These are phyloP conservation scores for Rhaphigaster nebulosa DNA, from an alignment of 2,888 invertebrate genomes.

Conservation along the genomic window DNA sequence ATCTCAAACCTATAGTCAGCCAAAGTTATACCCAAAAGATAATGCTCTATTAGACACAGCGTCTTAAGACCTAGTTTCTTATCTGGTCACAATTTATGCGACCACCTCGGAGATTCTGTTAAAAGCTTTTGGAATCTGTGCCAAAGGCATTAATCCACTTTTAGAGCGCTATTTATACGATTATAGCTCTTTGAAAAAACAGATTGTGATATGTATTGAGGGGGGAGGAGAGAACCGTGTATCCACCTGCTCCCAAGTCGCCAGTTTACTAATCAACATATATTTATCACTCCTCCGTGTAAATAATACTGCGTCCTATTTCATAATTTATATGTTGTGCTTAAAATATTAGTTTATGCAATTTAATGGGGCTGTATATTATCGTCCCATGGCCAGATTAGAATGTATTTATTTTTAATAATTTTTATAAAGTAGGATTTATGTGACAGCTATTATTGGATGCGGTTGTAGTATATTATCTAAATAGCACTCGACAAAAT, in stretches of 20 bases:
- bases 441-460: neutral
- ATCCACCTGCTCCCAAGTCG: constrained; percentile 22
- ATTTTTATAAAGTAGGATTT: constrained; percentile 15
- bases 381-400: neutral
- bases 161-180: constrained; percentile 17
- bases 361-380: neutral
- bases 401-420: constrained; percentile 30
- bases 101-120: constrained; percentile 48
- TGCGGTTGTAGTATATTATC: neutral
- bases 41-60: constrained; percentile 43
- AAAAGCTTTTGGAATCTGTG: constrained; percentile 42
- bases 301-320: neutral
- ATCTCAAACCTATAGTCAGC: neutral
- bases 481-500: neutral
- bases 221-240: neutral
- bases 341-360: constrained; percentile 13
- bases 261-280: constrained; percentile 24
- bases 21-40: constrained; percentile 34
- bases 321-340: neutral
- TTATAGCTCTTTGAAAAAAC: constrained; percentile 9
- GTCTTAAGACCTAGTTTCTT: constrained; percentile 38
- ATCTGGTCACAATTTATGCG: constrained; percentile 37
- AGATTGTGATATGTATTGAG: constrained; percentile 11
- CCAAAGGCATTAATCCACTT: constrained; percentile 43
- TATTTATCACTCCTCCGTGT: constrained; percentile 5